Conservation (phyloP, 2,888 invertebrate species). For the Drosophila falleni region DNA sequence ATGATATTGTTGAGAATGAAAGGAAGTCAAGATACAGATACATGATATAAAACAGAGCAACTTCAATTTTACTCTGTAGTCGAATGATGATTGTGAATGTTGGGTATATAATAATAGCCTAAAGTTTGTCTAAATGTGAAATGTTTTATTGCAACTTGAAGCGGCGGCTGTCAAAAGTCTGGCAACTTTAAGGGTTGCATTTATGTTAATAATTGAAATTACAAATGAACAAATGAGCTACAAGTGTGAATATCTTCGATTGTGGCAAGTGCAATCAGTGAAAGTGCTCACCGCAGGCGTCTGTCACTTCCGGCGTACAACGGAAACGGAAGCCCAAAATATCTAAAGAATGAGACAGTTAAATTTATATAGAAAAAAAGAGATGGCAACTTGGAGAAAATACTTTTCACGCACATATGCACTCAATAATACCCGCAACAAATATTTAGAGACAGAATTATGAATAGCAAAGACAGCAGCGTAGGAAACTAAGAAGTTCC, state of each 20-base stretch:
- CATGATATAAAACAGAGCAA: background rate
- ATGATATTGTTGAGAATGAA: background rate
- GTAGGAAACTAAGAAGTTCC: conserved; percentile 14
- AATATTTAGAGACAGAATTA: conserved; percentile 71
- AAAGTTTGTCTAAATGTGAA: background rate
- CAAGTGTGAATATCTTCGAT: conserved; percentile 43
- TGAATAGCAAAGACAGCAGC: conserved; percentile 41
- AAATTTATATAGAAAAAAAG: conserved; percentile 7
- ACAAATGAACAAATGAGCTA: conserved; percentile 57
- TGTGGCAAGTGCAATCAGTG: conserved; percentile 59
- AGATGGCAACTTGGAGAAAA: conserved; percentile 13
- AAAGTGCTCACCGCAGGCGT: conserved; percentile 72
- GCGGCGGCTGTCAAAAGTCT: conserved; percentile 3
- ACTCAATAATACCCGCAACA: conserved; percentile 58
- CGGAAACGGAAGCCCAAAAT: conserved; percentile 56
- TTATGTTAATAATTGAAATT: conserved; percentile 47
- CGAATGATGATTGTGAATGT: conserved; percentile 11
- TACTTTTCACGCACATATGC: conserved; percentile 73
- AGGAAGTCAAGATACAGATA: background rate
- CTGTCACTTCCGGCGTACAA: conserved; percentile 60
- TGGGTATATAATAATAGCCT: conserved; percentile 10
- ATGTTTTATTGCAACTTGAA: conserved; percentile 31
- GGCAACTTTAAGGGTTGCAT: conserved; percentile 39
- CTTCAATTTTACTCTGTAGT: background rate
- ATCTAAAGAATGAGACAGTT: background rate